Evolutionary conservation across 2,113 vertebrate species (phyloP), one percentile per base, ranked within the genome.

Genomic region (Labeo catla): DNA sequence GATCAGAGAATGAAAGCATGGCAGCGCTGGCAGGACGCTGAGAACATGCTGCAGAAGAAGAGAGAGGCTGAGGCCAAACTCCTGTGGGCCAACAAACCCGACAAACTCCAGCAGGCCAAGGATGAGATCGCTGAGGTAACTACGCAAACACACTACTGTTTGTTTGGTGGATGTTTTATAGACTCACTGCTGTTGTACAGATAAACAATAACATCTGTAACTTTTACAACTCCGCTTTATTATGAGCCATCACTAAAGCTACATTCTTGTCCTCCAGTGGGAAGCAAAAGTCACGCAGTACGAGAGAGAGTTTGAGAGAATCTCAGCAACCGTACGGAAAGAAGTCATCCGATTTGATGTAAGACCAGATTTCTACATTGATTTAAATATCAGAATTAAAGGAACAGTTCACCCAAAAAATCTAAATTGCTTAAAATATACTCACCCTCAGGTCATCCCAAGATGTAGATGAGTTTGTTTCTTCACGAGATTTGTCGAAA

Each of bases 1-100:
- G 98, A 99, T 92, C 97, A 99, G 83, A 96, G 98, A 76, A 98
- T 99, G 95, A 99, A 97, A 95, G 93, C 93, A 1, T 99, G 98
- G 98, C 98, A 99, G 94, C 96, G 97, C 16, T 99, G 98, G 98
- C 98, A 99, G 94, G 98, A 99, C 0, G 96, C 96, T 65, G 97
- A 98, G 91, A 79, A 94, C 89, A 95, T 89, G 70, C 94, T 99
- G 91, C 98, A 98, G 94, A 99, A 98, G 94, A 99, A 98, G 90
- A 96, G 98, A 74, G 98, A 99, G 93, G 93, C 93, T 0, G 98
- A 99, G 88, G 98, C 98, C 81, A 96, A 97, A 82, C 94, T 99
- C 73, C 95, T 98, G 36, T 99, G 98, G 98, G 97, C 98, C 92
- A 99, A 98, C 94, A 99, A 99, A 87, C 98, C 98, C 0, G 98